Conservation (phyloP, 2,113 vertebrate species). For the Lipotes vexillifer region DNA sequence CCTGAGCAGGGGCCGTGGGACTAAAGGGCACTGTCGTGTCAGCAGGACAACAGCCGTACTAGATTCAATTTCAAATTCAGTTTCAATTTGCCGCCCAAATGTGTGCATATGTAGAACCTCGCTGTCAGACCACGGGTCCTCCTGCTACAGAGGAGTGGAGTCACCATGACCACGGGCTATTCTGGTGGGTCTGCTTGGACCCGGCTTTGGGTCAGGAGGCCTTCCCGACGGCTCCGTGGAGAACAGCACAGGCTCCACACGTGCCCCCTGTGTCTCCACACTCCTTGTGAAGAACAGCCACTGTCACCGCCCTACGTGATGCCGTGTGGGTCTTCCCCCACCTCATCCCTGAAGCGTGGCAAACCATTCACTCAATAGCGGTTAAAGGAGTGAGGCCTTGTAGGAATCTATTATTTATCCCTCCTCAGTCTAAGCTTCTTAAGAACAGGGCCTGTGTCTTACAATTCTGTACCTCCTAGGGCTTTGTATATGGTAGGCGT, state of each 20-base stretch:
- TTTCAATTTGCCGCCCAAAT: not conserved
- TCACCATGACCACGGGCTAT: fast-evolving
- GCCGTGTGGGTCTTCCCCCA: not conserved
- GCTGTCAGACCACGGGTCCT: fast-evolving
- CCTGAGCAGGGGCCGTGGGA: fast-evolving
- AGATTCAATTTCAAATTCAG: not conserved
- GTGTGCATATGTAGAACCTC: not conserved
- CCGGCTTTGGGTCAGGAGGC: not conserved
- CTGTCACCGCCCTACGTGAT: fast-evolving
- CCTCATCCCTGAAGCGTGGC: not conserved
- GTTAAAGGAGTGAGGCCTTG: not conserved
- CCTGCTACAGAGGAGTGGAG: fast-evolving
- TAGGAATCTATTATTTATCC: not conserved
- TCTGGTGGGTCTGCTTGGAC: fast-evolving
- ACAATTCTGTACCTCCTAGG: fast-evolving
- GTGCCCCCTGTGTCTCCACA: fast-evolving
- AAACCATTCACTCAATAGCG: not conserved
- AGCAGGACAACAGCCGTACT: not conserved
- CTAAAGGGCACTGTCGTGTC: too few species aligned
- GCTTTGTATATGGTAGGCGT: not conserved
- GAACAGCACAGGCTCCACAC: fast-evolving
- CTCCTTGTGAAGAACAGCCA: not conserved
- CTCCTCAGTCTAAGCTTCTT: not conserved
- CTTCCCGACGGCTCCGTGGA: fast-evolving
- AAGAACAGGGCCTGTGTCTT: not conserved